A percentile compares a stretch with the other conserved stretches of the same genome.
phyloP scores from a whole-genome alignment of 2,113 vertebrate species.

The Ophiodon elongatus region DNA sequence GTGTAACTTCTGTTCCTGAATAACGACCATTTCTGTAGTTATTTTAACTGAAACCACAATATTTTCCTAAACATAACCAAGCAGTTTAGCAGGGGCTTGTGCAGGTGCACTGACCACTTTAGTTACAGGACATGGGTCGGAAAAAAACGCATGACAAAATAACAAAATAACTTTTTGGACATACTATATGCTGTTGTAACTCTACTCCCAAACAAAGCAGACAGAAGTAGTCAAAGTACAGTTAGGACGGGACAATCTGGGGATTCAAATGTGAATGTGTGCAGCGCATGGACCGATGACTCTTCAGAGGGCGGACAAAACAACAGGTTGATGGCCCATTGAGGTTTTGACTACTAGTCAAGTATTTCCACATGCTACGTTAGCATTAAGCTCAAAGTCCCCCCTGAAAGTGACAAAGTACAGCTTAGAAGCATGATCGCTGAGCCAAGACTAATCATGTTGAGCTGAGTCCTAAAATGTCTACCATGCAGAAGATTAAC shows the following conservation, averaged over 20 bases:
- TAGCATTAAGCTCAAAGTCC: background rate
- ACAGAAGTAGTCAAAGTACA: background rate
- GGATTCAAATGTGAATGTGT: background rate
- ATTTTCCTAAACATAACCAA: too few relatives aligned
- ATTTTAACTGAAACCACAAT: too few relatives aligned
- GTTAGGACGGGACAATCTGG: too few relatives aligned
- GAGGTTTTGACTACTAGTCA: background rate
- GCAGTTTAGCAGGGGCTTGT: too few relatives aligned
- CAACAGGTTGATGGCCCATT: background rate
- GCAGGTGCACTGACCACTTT: too few relatives aligned
- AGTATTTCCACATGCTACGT: background rate
- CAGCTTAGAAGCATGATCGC: background rate
- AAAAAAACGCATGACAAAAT: too few relatives aligned
- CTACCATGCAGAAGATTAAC: background rate
- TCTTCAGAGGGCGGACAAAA: background rate
- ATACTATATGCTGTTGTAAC: too few relatives aligned
- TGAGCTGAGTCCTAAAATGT: background rate
- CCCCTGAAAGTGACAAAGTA: background rate
- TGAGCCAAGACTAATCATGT: background rate
- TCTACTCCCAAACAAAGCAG: background rate
- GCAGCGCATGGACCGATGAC: too few relatives aligned
- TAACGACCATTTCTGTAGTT: too few relatives aligned
- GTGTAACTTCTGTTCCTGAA: too few relatives aligned
- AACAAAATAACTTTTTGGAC: too few relatives aligned
- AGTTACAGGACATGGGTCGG: too few relatives aligned